Percentiles rank a stretch among this genome's conserved stretches.
Conservation (phyloP, 2,113 vertebrate species). For the Mustelus asterias region DNA sequence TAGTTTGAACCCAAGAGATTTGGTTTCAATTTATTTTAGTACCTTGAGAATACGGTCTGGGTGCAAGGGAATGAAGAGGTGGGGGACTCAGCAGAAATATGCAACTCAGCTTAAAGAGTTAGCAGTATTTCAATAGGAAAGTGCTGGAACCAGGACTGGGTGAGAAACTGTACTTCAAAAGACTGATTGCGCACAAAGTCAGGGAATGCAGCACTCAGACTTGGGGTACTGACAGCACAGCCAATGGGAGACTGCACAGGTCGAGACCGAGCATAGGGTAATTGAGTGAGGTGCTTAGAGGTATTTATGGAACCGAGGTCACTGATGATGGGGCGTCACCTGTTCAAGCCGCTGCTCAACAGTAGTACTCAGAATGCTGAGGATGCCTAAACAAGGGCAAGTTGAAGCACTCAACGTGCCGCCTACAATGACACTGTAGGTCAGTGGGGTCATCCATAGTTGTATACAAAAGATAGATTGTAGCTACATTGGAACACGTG, state of each 20-base stretch:
- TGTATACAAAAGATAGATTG: neutral
- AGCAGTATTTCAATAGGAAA: neutral
- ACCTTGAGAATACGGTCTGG: neutral
- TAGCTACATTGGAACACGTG: too few relatives aligned
- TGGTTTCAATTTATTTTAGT: neutral
- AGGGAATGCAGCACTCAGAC: neutral
- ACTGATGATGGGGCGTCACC: neutral
- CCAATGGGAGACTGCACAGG: neutral
- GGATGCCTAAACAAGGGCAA: neutral
- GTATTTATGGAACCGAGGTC: neutral
- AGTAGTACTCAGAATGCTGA: neutral
- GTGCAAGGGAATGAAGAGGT: neutral
- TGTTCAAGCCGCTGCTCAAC: neutral
- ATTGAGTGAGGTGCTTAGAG: neutral
- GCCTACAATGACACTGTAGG: neutral
- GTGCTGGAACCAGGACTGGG: neutral
- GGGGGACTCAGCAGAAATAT: neutral
- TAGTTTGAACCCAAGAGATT: neutral
- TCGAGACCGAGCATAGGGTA: neutral
- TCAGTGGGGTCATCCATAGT: neutral
- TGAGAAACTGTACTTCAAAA: neutral
- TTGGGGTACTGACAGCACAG: neutral
- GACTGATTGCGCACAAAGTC: neutral
- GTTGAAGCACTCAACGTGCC: neutral
- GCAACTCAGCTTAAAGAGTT: neutral